Base-by-base conservation (phyloP, 2,113 vertebrate genomes). In the Tapirus terrestris region DNA sequence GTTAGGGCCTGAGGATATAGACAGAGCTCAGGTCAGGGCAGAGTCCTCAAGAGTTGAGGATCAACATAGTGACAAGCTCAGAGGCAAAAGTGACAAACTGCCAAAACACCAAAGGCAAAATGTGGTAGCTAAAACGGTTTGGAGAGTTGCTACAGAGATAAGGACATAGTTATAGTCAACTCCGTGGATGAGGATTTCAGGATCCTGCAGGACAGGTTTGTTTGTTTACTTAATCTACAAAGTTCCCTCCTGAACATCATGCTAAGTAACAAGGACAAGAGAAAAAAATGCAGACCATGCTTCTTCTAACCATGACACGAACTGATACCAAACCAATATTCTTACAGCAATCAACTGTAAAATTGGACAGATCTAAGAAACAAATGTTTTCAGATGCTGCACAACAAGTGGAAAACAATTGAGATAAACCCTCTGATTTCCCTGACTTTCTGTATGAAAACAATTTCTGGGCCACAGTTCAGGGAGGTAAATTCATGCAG, bases 51-150 rank as follows among this genome's bases (percentile, higher is more conserved):
- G 65, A 31, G 17, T 16, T 63, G 29, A 81, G 43, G 82, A 10
- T 82, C 67, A 89, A 86, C 61, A n/a, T 1, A 73, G 27, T 51
- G 79, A 76, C 39, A 79, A 93, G 10, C 29, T 93, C 82, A 91
- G 48, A 92, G 70, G n/a, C 67, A 89, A 58, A 70, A 36, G 6
- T 58, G 36, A 91, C 88, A 95, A 89, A 75, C 18, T 43, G 45
- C 21, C 27, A 36, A 83, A 75, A 89, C 23, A 86, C n/a, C 56
- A 92, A 89, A 89, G 77, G 68, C 79, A 94, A 82, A 95, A 63
- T 23, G 16, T 63, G 36, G 33, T 63, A 4, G n/a, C 21, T 76
- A 75, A 80, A 80, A 73, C 80, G 45, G 3, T 85, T 73, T 67
- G 39, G 11, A 67, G 39, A 81, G 39, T 51, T 68, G 51, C 85